Conservation (phyloP, 2,888 invertebrate species). For the Agapostemon virescens region DNA sequence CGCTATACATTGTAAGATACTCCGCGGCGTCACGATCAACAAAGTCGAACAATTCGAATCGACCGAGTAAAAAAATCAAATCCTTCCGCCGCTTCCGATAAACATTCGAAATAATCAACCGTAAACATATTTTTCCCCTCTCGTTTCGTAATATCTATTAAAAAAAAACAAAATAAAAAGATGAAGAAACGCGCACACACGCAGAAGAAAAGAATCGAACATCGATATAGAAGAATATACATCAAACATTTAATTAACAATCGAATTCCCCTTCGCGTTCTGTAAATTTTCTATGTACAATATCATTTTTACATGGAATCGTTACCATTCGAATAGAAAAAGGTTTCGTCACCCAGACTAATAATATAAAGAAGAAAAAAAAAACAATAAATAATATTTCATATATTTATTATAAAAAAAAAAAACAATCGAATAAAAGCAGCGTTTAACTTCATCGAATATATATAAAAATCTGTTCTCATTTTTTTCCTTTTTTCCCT, state of each 20-base stretch:
- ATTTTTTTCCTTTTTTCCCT: background rate
- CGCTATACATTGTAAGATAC: constrained; percentile 57
- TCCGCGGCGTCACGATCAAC: constrained; percentile 35
- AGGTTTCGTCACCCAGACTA: constrained; percentile 38
- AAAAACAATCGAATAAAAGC: constrained; percentile 71
- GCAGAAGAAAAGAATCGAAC: constrained; percentile 19
- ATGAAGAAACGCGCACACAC: too few relatives aligned
- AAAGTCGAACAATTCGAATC: background rate
- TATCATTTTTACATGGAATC: constrained; percentile 17
- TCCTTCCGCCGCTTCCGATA: background rate
- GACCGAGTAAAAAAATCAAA: background rate
- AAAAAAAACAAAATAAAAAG: too few relatives aligned
- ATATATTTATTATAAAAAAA: constrained; percentile 70
- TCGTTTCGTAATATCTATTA: constrained; percentile 1
- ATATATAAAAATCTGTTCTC: constrained; percentile 61
- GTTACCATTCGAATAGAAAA: constrained; percentile 6
- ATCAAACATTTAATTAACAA: constrained; percentile 8
- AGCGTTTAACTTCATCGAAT: constrained; percentile 66
- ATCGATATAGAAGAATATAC: constrained; percentile 10
- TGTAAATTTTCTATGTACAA: constrained; percentile 1
- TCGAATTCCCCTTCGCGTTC: constrained; percentile 8
- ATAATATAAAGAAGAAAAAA: too few relatives aligned
- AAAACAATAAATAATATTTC: constrained; percentile 65
- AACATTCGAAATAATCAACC: background rate
- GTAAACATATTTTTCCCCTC: background rate